Evolutionary conservation across 2,113 vertebrate genomes (phyloP), one percentile per base, ranked within the genome.

Genomic region (Alethe castanea): DNA sequence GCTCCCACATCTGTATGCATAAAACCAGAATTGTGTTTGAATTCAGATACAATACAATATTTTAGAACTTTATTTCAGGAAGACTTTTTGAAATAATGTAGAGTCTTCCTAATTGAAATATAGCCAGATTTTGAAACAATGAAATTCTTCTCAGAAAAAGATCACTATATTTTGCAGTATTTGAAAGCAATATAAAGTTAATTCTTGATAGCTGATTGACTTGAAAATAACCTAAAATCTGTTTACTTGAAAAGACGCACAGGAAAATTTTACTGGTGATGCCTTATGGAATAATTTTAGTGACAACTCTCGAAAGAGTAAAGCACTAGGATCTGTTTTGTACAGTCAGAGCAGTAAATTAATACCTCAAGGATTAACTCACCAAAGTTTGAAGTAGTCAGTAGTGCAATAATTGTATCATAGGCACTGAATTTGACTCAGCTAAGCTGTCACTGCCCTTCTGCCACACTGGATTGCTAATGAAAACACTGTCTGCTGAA

Each of bases 331-430:
- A 95, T 96, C 50, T 88, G 62, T 96, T 94, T 72, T 93, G 69
- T 62, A 52, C 53, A 87, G 64, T 71, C 88, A 33, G 59, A 64
- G 66, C 69, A 93, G 83, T 86, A 97, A 97, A 97, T 97, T 90
- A 98, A 97, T 97, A 77, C 96, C 84, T 93, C 26, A 67, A 92
- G 96, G 94, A 96, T 66, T 93, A 66, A 62, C 25, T 93, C 29
- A 8, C 36, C 29, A 38, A 73, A 81, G 71, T 74, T 85, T 94
- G 85, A 96, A 94, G 65, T 88, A 95, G 97, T 96, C 81, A 85
- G 94, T 90, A 91, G 44, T 3, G 1, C 64, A 93, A 95, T 96
- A 90, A 96, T 89, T 97, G 85, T 97, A 72, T 97, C 88, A 83
- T 44, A 95, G 82, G 73, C 52, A 56, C 52, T 56, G 86, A 95